Conservation (phyloP, 2,888 invertebrate species). For the Eustalomyia histrio region DNA sequence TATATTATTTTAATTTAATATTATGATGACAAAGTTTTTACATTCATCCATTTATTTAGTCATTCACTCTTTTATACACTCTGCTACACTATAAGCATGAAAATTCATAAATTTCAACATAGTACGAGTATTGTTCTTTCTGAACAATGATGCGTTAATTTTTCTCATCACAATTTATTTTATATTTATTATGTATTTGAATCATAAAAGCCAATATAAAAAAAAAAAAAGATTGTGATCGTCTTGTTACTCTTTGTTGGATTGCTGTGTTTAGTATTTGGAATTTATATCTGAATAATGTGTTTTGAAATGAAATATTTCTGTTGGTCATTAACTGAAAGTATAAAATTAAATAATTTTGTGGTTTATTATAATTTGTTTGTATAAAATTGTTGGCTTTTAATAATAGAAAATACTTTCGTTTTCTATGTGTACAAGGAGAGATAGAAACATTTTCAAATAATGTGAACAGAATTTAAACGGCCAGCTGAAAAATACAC, state of each 20-base stretch:
- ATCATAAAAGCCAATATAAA: slow-evolving; percentile 18
- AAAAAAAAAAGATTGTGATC: slow-evolving; percentile 1
- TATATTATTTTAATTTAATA: slow-evolving; percentile 19
- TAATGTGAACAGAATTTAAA: too few relatives aligned
- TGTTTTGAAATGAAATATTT: slow-evolving; percentile 8
- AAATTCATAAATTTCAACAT: slow-evolving; percentile 19
- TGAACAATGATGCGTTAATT: slow-evolving; percentile 30
- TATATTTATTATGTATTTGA: slow-evolving; percentile 4
- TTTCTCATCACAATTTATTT: slow-evolving; percentile 8
- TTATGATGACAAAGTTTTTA: slow-evolving; percentile 34
- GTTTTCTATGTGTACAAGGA: neutral
- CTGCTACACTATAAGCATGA: too few relatives aligned
- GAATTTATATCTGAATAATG: neutral
- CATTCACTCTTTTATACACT: neutral
- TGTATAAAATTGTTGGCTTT: neutral
- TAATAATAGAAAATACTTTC: neutral
- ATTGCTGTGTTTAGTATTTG: neutral
- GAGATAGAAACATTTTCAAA: too few relatives aligned
- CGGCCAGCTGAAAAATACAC: too few relatives aligned
- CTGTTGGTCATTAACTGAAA: neutral
- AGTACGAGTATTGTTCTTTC: neutral
- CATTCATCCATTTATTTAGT: neutral
- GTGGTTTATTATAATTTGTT: neutral
- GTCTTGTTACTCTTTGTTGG: neutral
- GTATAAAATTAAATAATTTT: neutral